A percentile compares a stretch with the other conserved stretches of the same genome.
Conservation (phyloP, 2,797 vertebrate species). For the Pipistrellus pygmaeus region DNA sequence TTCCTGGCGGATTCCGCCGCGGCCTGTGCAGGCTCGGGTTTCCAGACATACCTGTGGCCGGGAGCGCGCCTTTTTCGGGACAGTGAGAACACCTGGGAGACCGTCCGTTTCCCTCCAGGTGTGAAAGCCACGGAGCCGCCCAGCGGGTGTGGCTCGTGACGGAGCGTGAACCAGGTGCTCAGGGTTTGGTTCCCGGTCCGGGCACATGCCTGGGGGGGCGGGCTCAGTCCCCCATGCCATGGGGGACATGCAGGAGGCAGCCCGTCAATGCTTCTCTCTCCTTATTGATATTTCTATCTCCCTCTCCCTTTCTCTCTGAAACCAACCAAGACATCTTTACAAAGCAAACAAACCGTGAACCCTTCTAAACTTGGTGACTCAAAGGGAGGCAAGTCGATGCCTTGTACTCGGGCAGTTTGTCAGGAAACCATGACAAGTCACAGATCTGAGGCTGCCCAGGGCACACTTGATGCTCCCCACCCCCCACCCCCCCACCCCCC, state of each 20-base stretch:
- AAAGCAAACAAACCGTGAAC: neutral
- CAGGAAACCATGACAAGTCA: neutral
- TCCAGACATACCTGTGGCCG: conserved; percentile 30
- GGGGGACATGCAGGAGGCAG: no score
- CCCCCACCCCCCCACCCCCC: accelerated
- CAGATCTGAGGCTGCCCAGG: neutral
- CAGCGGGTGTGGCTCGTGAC: no score
- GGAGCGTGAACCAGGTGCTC: no score
- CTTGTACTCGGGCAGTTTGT: neutral
- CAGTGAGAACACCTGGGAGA: neutral
- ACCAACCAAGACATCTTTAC: no score
- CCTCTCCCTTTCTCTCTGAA: no score
- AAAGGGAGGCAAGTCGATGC: neutral
- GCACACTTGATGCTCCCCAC: neutral
- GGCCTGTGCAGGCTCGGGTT: neutral
- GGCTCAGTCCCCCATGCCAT: no score
- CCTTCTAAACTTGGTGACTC: neutral
- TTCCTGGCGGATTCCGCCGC: neutral
- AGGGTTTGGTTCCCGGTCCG: no score
- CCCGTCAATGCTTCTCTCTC: no score
- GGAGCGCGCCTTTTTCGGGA: neutral
- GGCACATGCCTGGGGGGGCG: no score
- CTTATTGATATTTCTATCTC: no score
- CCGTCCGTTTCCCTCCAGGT: neutral
- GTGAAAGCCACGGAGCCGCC: neutral